Evolutionary conservation across 2,113 vertebrate species (phyloP).

Genomic region (Epinephelus lanceolatus): DNA sequence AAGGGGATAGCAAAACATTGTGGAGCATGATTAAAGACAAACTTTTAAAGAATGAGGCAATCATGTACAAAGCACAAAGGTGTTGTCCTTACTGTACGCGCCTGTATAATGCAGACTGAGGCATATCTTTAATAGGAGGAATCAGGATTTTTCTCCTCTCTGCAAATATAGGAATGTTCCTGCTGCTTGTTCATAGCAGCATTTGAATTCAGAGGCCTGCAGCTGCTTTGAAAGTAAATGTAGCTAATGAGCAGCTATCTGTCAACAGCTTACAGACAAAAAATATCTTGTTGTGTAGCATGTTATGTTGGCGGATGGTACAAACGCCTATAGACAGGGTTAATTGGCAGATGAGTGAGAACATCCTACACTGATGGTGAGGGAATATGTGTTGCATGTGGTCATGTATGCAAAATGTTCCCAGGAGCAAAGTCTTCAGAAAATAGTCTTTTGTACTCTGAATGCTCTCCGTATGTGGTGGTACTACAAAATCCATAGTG

Average conservation of each 20-base stretch:
- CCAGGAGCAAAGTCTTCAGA: not conserved
- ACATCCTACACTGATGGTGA: conserved; percentile 23
- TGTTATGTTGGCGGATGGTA: conserved; percentile 34
- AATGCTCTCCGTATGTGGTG: not conserved
- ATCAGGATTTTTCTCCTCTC: not conserved
- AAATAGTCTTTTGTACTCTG: not conserved
- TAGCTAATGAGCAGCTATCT: conserved; percentile 56
- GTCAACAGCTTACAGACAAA: conserved; percentile 42
- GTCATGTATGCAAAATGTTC: not conserved
- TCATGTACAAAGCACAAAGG: conserved; percentile 10
- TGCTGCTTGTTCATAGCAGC: conserved; percentile 32
- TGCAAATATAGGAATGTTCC: conserved; percentile 2
- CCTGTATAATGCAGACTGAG: not conserved
- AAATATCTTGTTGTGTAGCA: conserved; percentile 38
- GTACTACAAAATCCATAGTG: not conserved
- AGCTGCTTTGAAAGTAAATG: conserved; percentile 59
- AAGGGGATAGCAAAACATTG: conserved; percentile 3
- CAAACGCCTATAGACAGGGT: conserved; percentile 46
- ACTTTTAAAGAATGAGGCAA: not conserved
- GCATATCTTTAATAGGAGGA: not conserved
- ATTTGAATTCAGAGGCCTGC: conserved; percentile 46
- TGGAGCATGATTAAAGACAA: conserved; percentile 24
- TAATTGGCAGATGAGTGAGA: conserved; percentile 52
- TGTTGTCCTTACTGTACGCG: not conserved
- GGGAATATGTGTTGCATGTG: conserved; percentile 20